Base-by-base conservation (phyloP, 2,113 vertebrate genomes). In the Empidonax alnorum region DNA sequence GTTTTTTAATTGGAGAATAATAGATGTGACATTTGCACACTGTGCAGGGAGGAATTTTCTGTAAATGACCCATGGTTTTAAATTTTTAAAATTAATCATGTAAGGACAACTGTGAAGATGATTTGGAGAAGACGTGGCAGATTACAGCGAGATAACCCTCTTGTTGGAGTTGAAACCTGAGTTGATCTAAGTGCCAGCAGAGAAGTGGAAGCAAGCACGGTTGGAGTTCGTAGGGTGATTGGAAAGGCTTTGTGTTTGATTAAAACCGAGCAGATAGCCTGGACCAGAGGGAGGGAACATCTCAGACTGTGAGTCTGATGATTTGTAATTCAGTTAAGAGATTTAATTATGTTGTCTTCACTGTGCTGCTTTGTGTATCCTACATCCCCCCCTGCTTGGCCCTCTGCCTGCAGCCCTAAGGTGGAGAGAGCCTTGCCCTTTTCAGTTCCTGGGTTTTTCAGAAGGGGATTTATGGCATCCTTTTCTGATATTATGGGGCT, bases 321-420 rank as follows among this genome's bases (percentile, higher is more conserved):
- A 89, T 95, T 92, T 93, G 42, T 91, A 72, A 83, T 89, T 93
- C 59, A 42, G 72, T 94, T 86, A 77, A 86, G 56, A 86, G 76
- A 90, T 88, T 47, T 90, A 88, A 92, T 96, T 93, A 76, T 21
- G 35, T 55, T 93, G 79, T 88, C 75, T 89, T 94, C 6, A 1
- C 86, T 90, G 39, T 88, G 50, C 59, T 89, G 52, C 61, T 56
- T 86, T 62, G 58, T 80, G 55, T 80, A 42, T 90, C 46, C 20
- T 90, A 4, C 28, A 92, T 71, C 49, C 58, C 37, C 59, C 59
- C 47, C 41, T 83, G 28, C 85, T 59, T 13, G 5, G 49, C 81
- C 15, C 11, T 77, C 46, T 67, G 42, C 86, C 79, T 3, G 7
- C n/a, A 88, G 67, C 28, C n/a, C 24, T 30, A 1, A 81, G 35